A percentile compares a stretch with the other conserved stretches of the same genome.
These are phyloP conservation scores for Castor canadensis DNA, from an alignment of 2,113 vertebrate genomes.

Conservation along the genomic window DNA sequence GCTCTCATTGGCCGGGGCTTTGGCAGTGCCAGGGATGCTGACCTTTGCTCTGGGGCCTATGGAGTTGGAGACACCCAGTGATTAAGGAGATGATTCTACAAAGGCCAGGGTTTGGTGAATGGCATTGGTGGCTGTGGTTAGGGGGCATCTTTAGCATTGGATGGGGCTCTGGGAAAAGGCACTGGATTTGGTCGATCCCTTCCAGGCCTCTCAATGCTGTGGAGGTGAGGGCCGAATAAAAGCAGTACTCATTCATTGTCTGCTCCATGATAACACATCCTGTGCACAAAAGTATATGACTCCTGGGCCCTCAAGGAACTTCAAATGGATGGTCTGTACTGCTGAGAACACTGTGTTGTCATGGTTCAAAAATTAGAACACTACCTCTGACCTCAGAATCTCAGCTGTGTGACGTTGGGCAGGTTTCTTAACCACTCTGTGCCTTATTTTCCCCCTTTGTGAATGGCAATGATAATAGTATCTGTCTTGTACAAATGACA, in stretches of 20 bases:
- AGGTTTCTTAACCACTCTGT: background rate
- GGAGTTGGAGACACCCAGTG: background rate
- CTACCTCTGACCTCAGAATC: accelerated
- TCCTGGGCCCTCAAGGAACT: background rate
- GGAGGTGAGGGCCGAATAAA: accelerated
- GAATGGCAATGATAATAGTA: background rate
- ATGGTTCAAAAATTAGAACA: background rate
- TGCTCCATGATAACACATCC: accelerated
- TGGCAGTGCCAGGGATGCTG: background rate
- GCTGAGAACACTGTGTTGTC: accelerated
- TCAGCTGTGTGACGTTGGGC: background rate
- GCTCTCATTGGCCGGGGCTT: too few species aligned
- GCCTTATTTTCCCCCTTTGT: background rate
- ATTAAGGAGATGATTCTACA: background rate
- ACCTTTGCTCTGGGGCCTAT: too few species aligned
- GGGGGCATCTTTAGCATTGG: background rate
- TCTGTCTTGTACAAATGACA: accelerated
- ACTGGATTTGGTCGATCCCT: background rate
- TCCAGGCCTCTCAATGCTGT: accelerated
- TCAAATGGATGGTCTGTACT: background rate
- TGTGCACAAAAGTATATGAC: accelerated
- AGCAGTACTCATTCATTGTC: background rate
- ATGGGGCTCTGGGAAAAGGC: background rate
- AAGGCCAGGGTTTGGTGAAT: background rate
- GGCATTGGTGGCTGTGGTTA: background rate